phyloP scores from a whole-genome alignment of 2,888 invertebrate genomes.

The Harpalus rubripes region DNA sequence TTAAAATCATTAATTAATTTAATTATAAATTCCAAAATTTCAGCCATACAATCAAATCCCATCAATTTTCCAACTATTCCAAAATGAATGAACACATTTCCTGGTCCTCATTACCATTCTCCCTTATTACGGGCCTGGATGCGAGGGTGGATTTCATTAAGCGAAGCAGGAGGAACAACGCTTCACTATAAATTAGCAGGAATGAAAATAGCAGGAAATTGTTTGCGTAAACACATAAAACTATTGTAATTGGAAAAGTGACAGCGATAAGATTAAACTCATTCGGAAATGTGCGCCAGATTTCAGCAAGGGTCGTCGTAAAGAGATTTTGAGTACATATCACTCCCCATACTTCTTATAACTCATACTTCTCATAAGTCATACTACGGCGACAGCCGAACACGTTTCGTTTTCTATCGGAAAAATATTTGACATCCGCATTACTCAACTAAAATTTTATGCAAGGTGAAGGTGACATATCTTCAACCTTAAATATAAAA shows the following conservation, averaged over 20 bases:
- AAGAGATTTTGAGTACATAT: too few species aligned
- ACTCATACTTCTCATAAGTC: too few species aligned
- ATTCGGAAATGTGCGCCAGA: slow-evolving; percentile 16
- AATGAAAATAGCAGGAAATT: slow-evolving; percentile 56
- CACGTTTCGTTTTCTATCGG: too few species aligned
- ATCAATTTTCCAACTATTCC: slow-evolving; percentile 22
- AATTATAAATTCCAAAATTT: slow-evolving; percentile 33
- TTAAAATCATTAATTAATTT: slow-evolving; percentile 11
- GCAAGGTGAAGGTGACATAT: too few species aligned
- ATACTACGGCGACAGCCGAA: too few species aligned
- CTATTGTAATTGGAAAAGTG: slow-evolving; percentile 57
- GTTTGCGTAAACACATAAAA: slow-evolving; percentile 64
- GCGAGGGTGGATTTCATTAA: slow-evolving; percentile 49
- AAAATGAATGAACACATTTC: slow-evolving; percentile 34
- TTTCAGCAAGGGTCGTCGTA: neutral
- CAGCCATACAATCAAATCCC: slow-evolving; percentile 26
- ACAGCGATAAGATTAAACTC: slow-evolving; percentile 23
- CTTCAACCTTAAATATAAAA: too few species aligned
- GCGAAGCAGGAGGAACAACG: slow-evolving; percentile 14
- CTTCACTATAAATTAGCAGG: slow-evolving; percentile 61
- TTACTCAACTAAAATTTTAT: too few species aligned
- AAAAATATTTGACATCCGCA: too few species aligned
- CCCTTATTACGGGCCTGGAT: slow-evolving; percentile 28
- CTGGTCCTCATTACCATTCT: slow-evolving; percentile 20
- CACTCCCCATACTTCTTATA: too few species aligned